phyloP scores from a whole-genome alignment of 2,797 vertebrate genomes.

The Cottoperca gobio region DNA sequence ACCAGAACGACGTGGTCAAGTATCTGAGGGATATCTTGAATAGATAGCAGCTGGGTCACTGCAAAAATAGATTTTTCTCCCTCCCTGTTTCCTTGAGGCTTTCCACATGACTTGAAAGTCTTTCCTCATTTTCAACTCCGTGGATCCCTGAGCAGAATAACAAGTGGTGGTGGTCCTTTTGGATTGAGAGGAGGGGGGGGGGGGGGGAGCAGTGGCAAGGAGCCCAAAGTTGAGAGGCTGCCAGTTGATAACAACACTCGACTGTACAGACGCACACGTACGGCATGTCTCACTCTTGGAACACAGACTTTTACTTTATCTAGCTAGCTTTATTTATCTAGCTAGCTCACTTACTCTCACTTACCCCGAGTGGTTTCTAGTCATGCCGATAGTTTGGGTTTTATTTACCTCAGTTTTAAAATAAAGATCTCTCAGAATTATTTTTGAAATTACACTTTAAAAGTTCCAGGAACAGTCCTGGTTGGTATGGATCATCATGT shows the following conservation, averaged over 20 bases:
- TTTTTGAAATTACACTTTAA: neutral
- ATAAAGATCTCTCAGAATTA: neutral
- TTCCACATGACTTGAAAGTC: slow-evolving; percentile 17
- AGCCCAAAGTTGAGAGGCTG: slow-evolving; percentile 45
- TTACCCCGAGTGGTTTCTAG: no score
- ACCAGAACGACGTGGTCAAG: slow-evolving; percentile 5
- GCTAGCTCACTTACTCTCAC: no score
- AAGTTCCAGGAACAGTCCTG: neutral
- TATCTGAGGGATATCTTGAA: slow-evolving; percentile 9
- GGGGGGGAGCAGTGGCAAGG: slow-evolving; percentile 28
- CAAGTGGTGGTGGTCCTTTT: slow-evolving; percentile 61
- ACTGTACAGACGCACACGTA: slow-evolving; percentile 41
- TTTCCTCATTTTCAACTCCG: slow-evolving; percentile 36
- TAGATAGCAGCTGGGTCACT: neutral
- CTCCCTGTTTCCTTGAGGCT: neutral
- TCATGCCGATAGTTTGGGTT: no score
- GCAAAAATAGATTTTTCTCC: slow-evolving; percentile 48
- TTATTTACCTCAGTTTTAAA: neutral
- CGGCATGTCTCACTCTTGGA: slow-evolving; percentile 44
- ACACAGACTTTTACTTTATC: no score
- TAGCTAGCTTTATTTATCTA: no score
- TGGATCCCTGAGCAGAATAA: slow-evolving; percentile 65
- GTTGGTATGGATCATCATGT: rapidly evolving
- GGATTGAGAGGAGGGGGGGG: slow-evolving; percentile 32
- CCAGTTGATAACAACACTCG: slow-evolving; percentile 57